Evolutionary conservation across 2,888 invertebrate genomes (phyloP).

Genomic region (Mantis religiosa): DNA sequence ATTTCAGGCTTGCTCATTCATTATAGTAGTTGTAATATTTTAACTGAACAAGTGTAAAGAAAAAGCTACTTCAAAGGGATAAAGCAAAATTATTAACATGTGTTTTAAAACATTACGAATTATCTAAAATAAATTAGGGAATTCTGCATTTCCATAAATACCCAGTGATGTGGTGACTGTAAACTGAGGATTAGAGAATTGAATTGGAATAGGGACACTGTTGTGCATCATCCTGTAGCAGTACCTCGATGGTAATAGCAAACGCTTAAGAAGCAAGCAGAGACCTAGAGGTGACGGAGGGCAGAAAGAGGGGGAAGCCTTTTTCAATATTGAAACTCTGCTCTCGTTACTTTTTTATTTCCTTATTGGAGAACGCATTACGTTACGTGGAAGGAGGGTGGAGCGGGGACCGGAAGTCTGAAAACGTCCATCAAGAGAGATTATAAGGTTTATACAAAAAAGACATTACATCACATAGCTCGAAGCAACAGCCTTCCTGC

Average conservation of each 20-base stretch:
- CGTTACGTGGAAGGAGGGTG: conserved; percentile 13
- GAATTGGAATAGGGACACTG: neutral
- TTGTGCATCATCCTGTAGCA: neutral
- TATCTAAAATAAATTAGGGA: too few species aligned
- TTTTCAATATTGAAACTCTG: conserved; percentile 26
- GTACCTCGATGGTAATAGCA: neutral
- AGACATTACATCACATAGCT: conserved; percentile 25
- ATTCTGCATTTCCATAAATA: too few species aligned
- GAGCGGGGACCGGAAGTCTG: conserved; percentile 13
- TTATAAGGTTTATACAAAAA: conserved; percentile 28
- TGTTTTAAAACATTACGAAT: too few species aligned
- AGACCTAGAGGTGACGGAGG: neutral
- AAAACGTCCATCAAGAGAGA: conserved; percentile 29
- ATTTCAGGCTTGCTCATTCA: too few species aligned
- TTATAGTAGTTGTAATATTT: too few species aligned
- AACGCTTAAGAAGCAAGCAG: neutral
- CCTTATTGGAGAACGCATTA: conserved; percentile 29
- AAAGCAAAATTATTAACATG: too few species aligned
- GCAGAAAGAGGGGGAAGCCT: neutral
- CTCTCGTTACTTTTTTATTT: conserved; percentile 26
- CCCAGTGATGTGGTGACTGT: too few species aligned
- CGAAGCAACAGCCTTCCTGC: neutral
- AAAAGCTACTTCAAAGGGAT: too few species aligned
- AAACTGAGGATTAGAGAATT: too few species aligned
- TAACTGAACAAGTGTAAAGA: too few species aligned